Conservation (phyloP, 2,797 vertebrate genomes). For the Cuculus canorus region DNA sequence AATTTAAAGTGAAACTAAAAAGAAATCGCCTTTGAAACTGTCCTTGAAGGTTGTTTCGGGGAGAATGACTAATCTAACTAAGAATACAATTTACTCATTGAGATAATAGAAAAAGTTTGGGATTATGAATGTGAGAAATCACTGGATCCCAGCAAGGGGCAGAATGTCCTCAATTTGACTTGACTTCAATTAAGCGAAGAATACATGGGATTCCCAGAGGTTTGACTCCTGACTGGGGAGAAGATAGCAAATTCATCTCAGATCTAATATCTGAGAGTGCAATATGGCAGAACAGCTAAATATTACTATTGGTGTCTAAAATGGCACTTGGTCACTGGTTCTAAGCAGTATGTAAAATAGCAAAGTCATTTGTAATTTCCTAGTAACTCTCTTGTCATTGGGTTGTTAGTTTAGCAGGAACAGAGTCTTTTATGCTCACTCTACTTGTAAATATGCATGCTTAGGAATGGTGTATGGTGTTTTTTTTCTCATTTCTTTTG, state of each 20-base stretch:
- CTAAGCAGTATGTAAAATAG: not conserved
- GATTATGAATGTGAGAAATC: not conserved
- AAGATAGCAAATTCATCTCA: not conserved
- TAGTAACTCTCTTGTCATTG: not conserved
- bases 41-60: not conserved
- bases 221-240: not conserved
- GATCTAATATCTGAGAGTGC: not conserved
- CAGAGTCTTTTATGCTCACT: not conserved
- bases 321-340: not conserved
- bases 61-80: not conserved
- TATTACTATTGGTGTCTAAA: not conserved
- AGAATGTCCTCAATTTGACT: not conserved
- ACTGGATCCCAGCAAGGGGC: not conserved
- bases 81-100: not conserved
- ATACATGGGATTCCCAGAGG: not conserved
- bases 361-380: not conserved
- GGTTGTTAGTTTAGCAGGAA: not conserved
- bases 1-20: constrained; percentile 36
- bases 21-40: not conserved
- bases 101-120: not conserved
- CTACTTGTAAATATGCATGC: not conserved
- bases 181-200: not conserved
- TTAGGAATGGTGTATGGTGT: not conserved
- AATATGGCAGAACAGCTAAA: not conserved
- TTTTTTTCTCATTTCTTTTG: too few relatives aligned